Evolutionary conservation across 37 sponge, comb jelly and placozoan genomes (phyloP).

Genomic region (Ianthella basta): DNA sequence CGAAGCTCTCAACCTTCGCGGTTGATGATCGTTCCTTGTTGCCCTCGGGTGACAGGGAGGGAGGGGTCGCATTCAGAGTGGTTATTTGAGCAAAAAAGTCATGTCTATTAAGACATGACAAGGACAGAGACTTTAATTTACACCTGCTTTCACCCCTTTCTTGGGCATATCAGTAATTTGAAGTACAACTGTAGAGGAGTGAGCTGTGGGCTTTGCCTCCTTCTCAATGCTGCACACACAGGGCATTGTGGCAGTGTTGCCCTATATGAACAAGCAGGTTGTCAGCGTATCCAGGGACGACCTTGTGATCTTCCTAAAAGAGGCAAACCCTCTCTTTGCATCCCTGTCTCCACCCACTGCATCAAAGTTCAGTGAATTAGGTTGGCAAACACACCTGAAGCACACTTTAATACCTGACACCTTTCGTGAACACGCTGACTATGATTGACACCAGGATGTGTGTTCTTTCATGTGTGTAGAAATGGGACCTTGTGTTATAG

Average conservation of each 20-base stretch:
- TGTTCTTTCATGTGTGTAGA: too few species aligned
- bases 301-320: conserved; percentile 43
- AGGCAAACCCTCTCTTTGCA: conserved; percentile 66
- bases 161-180: too few species aligned
- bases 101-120: too few species aligned
- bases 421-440: too few species aligned
- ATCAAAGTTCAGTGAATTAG: conserved; percentile 32
- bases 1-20: conserved; percentile 35
- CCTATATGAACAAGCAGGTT: conserved; percentile 41
- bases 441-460: too few species aligned
- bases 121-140: too few species aligned
- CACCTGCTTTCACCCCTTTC: too few species aligned
- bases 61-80: conserved; percentile 77
- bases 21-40: conserved; percentile 70
- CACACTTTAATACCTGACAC: too few species aligned
- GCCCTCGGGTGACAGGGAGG: conserved; percentile 44
- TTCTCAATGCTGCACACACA: background rate
- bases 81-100: conserved; percentile 15
- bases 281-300: conserved; percentile 49
- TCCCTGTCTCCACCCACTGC: conserved; percentile 43
- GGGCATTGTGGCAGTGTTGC: conserved; percentile 57
- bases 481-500: background rate
- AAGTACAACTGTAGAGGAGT: too few species aligned
- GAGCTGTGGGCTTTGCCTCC: too few species aligned
- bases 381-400: conserved; percentile 3